Conservation (phyloP, 92 coral and sea anemone genomes). For the Chrysogorgia sp. region DNA sequence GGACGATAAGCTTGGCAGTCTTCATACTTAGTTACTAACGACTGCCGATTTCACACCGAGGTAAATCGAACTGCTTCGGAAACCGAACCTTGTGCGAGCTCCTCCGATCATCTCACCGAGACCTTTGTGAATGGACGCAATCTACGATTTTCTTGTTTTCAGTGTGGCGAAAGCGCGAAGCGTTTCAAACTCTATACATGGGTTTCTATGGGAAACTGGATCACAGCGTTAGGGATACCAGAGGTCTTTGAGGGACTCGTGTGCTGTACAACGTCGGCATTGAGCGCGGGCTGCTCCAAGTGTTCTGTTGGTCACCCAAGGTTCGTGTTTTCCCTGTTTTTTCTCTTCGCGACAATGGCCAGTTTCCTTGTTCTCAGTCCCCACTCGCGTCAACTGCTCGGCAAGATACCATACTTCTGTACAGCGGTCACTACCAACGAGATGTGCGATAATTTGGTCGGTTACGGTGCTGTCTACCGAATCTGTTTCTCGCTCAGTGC, state of each 20-base stretch:
- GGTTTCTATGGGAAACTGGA: constrained; percentile 99
- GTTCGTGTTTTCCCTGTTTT: constrained; percentile 71
- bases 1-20: too few relatives aligned
- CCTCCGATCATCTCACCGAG: neutral
- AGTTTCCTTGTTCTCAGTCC: constrained; percentile 86
- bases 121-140: neutral
- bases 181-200: constrained; percentile 74
- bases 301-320: constrained; percentile 77
- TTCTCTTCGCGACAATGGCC: constrained; percentile 68
- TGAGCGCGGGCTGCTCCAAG: constrained; percentile 82
- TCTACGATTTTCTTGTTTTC: neutral
- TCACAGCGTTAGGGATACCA: constrained; percentile 98
- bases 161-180: constrained; percentile 18
- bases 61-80: neutral
- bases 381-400: constrained; percentile 73
- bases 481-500: constrained; percentile 80
- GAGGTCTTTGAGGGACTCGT: constrained; percentile 98
- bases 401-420: constrained; percentile 90
- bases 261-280: constrained; percentile 97
- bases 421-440: constrained; percentile 67
- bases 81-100: neutral
- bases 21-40: neutral
- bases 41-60: neutral
- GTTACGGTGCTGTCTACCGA: constrained; percentile 94
- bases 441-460: constrained; percentile 88